phyloP scores from a whole-genome alignment of 2,113 vertebrate species.

The Galeopterus variegatus region DNA sequence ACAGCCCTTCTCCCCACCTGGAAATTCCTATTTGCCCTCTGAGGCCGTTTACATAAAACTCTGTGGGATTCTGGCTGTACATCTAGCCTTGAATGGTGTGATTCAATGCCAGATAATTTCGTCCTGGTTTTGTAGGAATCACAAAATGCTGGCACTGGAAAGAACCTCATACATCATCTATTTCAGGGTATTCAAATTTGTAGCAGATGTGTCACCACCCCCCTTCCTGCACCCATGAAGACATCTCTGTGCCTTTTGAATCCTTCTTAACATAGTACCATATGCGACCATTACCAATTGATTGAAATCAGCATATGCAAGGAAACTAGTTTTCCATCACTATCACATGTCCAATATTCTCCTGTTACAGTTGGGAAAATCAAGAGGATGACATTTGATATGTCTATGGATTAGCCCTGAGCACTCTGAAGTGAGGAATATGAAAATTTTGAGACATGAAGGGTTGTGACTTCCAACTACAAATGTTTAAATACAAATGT shows the following conservation, averaged over 20 bases:
- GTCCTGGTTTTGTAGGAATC: constrained; percentile 65
- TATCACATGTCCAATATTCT: neutral
- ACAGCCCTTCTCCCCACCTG: neutral
- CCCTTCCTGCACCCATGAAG: neutral
- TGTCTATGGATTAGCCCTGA: neutral
- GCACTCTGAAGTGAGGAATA: neutral
- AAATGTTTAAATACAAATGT: neutral
- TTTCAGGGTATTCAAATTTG: constrained; percentile 60
- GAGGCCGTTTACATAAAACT: neutral
- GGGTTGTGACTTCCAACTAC: neutral
- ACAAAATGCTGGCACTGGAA: constrained; percentile 7
- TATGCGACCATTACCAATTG: neutral
- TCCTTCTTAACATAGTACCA: neutral
- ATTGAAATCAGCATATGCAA: neutral
- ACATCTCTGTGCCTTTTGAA: neutral
- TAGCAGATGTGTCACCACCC: neutral
- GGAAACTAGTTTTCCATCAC: neutral
- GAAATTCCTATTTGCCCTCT: neutral
- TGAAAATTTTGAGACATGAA: neutral
- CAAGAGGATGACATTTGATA: neutral
- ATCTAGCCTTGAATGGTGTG: neutral
- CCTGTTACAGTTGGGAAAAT: neutral
- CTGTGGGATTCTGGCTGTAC: constrained; percentile 36
- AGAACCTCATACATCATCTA: neutral
- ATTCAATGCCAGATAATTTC: constrained; percentile 48